A percentile compares a stretch with the other conserved stretches of the same genome.
Conservation (phyloP, 2,797 vertebrate genomes). For the Potorous gilbertii region DNA sequence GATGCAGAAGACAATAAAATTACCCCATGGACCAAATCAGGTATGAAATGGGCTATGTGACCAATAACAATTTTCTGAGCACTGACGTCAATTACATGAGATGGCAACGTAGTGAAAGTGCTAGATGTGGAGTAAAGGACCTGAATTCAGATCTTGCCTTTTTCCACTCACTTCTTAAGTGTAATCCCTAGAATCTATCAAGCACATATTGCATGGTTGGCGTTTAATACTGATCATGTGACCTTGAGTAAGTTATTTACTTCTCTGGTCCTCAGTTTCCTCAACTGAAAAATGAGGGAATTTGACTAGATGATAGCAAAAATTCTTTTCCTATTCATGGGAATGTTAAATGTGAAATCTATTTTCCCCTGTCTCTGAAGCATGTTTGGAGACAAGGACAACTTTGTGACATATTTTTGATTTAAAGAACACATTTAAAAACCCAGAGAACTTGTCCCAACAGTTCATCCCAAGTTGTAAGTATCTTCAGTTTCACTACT, state of each 20-base stretch:
- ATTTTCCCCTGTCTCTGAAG: not conserved
- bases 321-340: not conserved
- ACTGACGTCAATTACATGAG: not conserved
- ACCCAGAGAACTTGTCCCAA: not conserved
- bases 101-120: not conserved
- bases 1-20: not conserved
- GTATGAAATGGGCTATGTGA: not conserved
- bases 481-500: not conserved
- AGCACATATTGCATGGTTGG: not conserved
- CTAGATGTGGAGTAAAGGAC: not conserved
- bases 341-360: not conserved
- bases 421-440: not conserved
- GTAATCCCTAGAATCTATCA: not conserved
- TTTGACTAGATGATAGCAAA: not conserved
- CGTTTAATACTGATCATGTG: not conserved
- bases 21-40: not conserved
- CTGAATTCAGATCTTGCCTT: not conserved
- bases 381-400: not conserved
- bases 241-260: not conserved
- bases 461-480: constrained; percentile 3
- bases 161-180: not conserved
- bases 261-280: not conserved
- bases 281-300: not conserved
- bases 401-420: not conserved
- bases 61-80: not conserved